These are phyloP conservation scores for Rattus norvegicus DNA, from an alignment of 2,113 vertebrate genomes.

Conservation along the genomic window DNA sequence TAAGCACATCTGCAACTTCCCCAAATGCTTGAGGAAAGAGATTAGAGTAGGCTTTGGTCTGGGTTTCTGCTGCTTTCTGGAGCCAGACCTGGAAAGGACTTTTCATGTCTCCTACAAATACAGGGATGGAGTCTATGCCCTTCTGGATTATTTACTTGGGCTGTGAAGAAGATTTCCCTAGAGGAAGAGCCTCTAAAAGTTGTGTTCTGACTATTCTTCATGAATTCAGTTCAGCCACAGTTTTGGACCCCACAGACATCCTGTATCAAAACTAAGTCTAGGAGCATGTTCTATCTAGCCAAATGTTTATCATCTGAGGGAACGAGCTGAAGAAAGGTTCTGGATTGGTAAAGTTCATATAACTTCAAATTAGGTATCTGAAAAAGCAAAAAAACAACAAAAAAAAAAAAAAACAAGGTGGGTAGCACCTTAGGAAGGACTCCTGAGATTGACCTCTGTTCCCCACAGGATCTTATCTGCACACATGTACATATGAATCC, in stretches of 20 bases:
- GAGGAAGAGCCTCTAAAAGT: not conserved
- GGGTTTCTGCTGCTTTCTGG: not conserved
- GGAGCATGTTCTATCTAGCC: not conserved
- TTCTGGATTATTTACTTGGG: not conserved
- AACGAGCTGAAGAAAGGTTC: too few species aligned
- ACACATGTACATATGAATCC: not conserved
- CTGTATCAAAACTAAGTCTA: not conserved
- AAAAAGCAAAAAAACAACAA: not conserved
- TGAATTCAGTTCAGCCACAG: accelerated
- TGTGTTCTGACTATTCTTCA: not conserved
- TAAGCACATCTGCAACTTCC: too few species aligned
- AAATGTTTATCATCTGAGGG: not conserved
- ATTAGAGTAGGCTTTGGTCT: not conserved
- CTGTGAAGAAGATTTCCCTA: not conserved
- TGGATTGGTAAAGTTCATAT: too few species aligned
- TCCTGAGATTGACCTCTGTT: not conserved
- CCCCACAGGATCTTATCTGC: not conserved
- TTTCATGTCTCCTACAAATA: not conserved
- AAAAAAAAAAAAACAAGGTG: not conserved
- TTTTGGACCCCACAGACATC: not conserved
- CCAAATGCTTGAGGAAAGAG: not conserved
- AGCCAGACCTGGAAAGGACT: not conserved
- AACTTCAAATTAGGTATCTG: not conserved
- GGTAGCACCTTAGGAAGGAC: not conserved
- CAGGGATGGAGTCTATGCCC: not conserved